These are phyloP conservation scores for Coenobita brevimanus DNA, from an alignment of 1,140 invertebrate genomes.

Conservation along the genomic window DNA sequence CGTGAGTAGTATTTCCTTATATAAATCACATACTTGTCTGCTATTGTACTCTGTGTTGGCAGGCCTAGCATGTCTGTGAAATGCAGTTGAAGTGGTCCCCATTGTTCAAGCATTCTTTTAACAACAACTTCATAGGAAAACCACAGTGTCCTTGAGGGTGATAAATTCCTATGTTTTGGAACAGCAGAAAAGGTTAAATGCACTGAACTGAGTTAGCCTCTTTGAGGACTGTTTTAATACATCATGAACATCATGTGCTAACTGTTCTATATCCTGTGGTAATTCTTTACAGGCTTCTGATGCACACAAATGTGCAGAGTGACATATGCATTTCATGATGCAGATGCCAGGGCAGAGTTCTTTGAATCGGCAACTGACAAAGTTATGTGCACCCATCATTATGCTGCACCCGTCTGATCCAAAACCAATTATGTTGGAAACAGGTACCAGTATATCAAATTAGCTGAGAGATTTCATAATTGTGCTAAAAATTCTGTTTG, in stretches of 20 bases:
- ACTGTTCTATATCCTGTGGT: conserved; percentile 6
- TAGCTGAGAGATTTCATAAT: too few species aligned
- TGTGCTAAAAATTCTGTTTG: too few species aligned
- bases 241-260: conserved; percentile 30
- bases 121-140: background rate
- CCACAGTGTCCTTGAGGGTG: background rate
- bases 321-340: too few species aligned
- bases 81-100: conserved; percentile 7
- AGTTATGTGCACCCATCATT: too few species aligned
- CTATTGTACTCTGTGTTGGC: background rate
- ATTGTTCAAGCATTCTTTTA: conserved; percentile 18
- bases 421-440: too few species aligned
- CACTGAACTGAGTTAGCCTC: conserved; percentile 1
- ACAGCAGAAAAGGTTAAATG: background rate
- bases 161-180: conserved; percentile 13
- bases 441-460: too few species aligned
- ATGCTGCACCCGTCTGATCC: too few species aligned
- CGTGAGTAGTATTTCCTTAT: background rate
- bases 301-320: conserved; percentile 9
- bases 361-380: too few species aligned
- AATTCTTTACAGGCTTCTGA: conserved; percentile 14
- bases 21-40: background rate
- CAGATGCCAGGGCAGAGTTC: too few species aligned
- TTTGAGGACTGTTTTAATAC: background rate
- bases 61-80: background rate